Base-by-base conservation (phyloP, 2,113 vertebrate genomes). In the Toxostoma redivivum region DNA sequence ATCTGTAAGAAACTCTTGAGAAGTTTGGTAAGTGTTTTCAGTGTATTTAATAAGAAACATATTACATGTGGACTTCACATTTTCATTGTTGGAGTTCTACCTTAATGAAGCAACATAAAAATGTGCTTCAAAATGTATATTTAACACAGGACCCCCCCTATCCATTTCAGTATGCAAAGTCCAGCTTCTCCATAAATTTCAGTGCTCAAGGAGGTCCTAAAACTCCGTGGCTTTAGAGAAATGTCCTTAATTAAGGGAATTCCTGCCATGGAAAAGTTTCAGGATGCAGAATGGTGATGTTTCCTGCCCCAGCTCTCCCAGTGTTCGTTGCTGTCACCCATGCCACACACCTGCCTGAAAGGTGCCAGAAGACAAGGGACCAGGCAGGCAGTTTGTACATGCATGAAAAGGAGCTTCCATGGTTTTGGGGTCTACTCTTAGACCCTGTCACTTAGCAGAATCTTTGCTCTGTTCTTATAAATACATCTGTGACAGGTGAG, bases 261-360 rank as follows among this genome's bases (percentile, higher is more conserved):
- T 95, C 47, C 70, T 71, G 47, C 7, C 7, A 4, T 2, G 21
- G 28, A 11, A 40, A 64, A 42, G 12, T 62, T 83, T 48, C 24
- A 40, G 44, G n/a, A 38, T 0, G 2, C 23, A 28, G 64, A 58
- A 37, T 17, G 0, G 0, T 28, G 21, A 24, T 9, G 28, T 60
- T 51, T 70, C 24, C 53, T 51, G 12, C 22, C 13, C 22, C 42
- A 50, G 48, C 16, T 51, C 6, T 5, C 8, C 17, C 1, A 2
- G 4, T 27, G 7, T 22, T 67, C 2, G 0, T 1, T 19, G 60
- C 64, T 65, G 47, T 61, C 50, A 40, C 23, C 58, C 0, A 0
- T 9, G 10, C n/a, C 30, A 24, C 1, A 5, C 10, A 19, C 4
- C 28, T 28, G 10, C 45, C 67, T 58, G 61, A 1, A 6, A 81